Conservation (phyloP, 1,140 invertebrate species). For the Paraescarpia echinospica region DNA sequence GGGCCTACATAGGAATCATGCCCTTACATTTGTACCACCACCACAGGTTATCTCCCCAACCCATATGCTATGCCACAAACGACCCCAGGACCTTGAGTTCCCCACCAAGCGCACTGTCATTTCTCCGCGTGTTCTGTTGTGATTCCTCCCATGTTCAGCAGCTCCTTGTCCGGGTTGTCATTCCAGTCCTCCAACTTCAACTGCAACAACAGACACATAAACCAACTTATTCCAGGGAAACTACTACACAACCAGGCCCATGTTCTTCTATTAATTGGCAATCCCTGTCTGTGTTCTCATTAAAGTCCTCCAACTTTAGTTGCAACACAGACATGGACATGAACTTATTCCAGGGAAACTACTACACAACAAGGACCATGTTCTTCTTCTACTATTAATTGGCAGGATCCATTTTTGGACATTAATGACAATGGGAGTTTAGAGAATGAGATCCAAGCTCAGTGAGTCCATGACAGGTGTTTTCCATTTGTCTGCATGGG, state of each 20-base stretch:
- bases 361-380: too few species aligned
- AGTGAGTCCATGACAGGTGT: too few species aligned
- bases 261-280: too few species aligned
- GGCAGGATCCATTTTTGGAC: background rate
- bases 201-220: slow-evolving; percentile 8
- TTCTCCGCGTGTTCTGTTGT: slow-evolving; percentile 15
- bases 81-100: background rate
- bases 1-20: background rate
- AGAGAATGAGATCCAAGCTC: too few species aligned
- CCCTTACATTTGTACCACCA: background rate
- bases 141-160: slow-evolving; percentile 18
- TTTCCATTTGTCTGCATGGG: too few species aligned
- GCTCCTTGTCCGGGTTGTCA: slow-evolving; percentile 14
- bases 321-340: background rate
- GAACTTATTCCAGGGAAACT: background rate
- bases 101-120: background rate
- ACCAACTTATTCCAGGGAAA: background rate
- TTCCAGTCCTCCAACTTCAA: slow-evolving; percentile 16
- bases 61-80: background rate
- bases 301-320: slow-evolving; percentile 11
- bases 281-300: slow-evolving; percentile 10
- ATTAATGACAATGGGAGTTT: too few species aligned
- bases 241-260: too few species aligned
- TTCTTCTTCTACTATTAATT: too few species aligned
- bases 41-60: background rate